Conservation (phyloP, 2,797 vertebrate species). For the Phalanger gymnotis region DNA sequence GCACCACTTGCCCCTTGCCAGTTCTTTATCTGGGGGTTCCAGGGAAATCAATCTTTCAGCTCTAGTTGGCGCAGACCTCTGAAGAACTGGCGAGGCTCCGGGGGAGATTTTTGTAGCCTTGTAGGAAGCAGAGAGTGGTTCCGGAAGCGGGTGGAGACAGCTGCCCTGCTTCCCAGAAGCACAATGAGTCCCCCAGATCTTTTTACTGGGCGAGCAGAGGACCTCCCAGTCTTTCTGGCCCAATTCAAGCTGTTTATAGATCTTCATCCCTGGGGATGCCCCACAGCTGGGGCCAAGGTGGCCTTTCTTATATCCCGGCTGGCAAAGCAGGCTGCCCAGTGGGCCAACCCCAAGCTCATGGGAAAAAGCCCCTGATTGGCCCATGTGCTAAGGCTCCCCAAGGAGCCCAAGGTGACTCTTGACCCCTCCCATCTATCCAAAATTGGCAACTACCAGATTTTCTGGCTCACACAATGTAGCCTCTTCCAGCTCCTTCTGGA, state of each 20-base stretch:
- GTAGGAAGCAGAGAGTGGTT: background rate
- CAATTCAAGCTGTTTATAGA: background rate
- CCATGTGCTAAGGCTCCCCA: background rate
- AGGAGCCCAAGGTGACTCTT: background rate
- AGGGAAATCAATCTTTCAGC: background rate
- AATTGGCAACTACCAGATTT: background rate
- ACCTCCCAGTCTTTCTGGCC: background rate
- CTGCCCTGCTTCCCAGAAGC: background rate
- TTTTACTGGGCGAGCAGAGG: background rate
- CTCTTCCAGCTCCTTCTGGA: background rate
- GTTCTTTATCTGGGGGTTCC: background rate
- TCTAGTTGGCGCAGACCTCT: background rate
- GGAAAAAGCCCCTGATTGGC: background rate
- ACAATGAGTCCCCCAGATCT: slow-evolving; percentile 3
- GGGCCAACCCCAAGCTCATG: background rate
- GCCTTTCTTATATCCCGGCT: background rate
- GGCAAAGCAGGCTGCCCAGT: background rate
- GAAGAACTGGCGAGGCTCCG: background rate
- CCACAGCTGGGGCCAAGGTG: background rate
- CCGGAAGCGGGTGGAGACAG: background rate
- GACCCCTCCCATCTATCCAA: background rate
- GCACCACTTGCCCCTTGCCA: background rate
- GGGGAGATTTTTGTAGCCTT: background rate
- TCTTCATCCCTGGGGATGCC: background rate
- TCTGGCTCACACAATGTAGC: background rate